These are phyloP conservation scores for Myotis davidii DNA, from an alignment of 2,113 vertebrate genomes.

Conservation along the genomic window DNA sequence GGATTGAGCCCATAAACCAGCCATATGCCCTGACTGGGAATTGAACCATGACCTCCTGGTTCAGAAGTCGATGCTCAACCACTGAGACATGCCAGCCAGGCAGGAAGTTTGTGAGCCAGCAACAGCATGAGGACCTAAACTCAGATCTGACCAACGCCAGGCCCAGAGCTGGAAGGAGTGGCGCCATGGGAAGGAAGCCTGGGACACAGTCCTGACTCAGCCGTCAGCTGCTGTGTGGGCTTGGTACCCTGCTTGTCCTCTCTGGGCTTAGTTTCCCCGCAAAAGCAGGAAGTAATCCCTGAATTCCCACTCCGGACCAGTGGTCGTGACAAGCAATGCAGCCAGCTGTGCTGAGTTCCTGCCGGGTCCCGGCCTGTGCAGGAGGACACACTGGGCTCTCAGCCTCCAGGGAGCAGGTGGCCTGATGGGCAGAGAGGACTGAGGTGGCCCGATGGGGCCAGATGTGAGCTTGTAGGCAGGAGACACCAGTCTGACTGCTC, in stretches of 20 bases:
- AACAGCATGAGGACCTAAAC: background rate
- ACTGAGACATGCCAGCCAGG: no score
- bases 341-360: background rate
- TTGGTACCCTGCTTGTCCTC: background rate
- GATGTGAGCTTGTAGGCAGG: background rate
- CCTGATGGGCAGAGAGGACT: background rate
- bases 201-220: background rate
- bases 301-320: background rate
- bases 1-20: no score
- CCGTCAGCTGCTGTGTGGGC: background rate
- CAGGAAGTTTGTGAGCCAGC: background rate
- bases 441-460: background rate
- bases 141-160: background rate
- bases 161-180: background rate
- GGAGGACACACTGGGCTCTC: accelerated
- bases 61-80: no score
- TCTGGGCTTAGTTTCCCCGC: background rate
- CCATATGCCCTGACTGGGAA: no score
- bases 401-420: background rate
- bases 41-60: no score
- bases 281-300: background rate
- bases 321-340: background rate
- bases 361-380: background rate
- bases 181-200: background rate
- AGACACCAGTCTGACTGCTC: background rate